Percentiles rank a stretch among this genome's conserved stretches.
Evolutionary conservation across 1,140 invertebrate species (phyloP).

Genomic region (Philotrypesis tridentata): DNA sequence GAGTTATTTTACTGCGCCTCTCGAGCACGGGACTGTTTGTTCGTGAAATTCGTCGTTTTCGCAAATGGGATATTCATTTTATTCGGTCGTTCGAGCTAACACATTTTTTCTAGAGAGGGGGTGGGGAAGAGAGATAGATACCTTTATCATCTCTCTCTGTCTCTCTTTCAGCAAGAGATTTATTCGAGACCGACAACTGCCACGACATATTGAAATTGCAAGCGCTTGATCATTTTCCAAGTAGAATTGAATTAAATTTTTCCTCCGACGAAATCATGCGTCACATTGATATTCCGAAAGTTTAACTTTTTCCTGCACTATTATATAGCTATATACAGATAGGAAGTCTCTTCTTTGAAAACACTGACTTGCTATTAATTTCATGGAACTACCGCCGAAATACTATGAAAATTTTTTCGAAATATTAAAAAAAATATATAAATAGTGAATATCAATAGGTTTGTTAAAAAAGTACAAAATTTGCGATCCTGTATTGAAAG

Average conservation of each 20-base stretch:
- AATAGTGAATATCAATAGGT: too few species aligned
- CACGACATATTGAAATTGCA: background rate
- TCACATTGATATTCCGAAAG: background rate
- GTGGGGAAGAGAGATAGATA: background rate
- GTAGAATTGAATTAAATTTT: background rate
- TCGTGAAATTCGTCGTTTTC: background rate
- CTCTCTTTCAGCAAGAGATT: background rate
- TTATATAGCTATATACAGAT: background rate
- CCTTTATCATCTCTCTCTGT: background rate
- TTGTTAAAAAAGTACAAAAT: too few species aligned
- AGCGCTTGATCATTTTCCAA: background rate
- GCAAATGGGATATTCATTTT: conserved; percentile 6
- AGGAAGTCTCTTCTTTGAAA: too few species aligned
- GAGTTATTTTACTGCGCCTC: conserved; percentile 9
- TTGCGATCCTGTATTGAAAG: too few species aligned
- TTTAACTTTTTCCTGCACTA: background rate
- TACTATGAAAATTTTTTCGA: too few species aligned
- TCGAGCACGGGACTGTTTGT: background rate
- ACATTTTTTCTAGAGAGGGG: background rate
- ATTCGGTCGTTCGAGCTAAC: background rate
- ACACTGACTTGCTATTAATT: too few species aligned
- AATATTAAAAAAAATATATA: too few species aligned
- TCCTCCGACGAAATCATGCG: background rate
- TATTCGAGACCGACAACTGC: background rate
- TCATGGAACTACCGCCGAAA: too few species aligned